phyloP scores from a whole-genome alignment of 2,113 vertebrate genomes.

The Gymnobelideus leadbeateri region DNA sequence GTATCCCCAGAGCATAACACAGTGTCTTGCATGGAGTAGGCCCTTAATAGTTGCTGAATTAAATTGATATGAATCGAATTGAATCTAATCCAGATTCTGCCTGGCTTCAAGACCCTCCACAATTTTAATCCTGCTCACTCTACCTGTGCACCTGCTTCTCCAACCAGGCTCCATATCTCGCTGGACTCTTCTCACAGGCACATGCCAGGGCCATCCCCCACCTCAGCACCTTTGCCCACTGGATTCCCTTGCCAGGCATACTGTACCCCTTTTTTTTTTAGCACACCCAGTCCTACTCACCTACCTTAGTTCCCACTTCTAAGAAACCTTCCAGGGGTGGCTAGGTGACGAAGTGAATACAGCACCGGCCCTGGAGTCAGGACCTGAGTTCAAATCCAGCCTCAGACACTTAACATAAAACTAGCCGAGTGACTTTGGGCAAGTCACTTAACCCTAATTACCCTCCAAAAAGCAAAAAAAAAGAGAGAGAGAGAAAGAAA shows the following conservation, averaged over 20 bases:
- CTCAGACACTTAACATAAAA: no score
- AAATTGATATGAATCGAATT: neutral
- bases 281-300: neutral
- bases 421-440: no score
- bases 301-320: neutral
- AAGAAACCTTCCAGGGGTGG: neutral
- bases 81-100: neutral
- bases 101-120: neutral
- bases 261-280: neutral
- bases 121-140: neutral
- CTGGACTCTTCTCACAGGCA: neutral
- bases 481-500: no score
- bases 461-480: no score
- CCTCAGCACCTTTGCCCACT: neutral
- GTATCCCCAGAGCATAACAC: neutral
- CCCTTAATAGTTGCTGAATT: neutral
- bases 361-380: no score
- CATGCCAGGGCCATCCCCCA: neutral
- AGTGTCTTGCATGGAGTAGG: neutral
- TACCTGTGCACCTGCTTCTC: neutral
- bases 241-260: neutral
- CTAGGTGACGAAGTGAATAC: no score
- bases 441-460: no score
- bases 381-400: no score
- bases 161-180: neutral